Conservation (phyloP, 2,797 vertebrate species). For the Myotis findleyi region DNA sequence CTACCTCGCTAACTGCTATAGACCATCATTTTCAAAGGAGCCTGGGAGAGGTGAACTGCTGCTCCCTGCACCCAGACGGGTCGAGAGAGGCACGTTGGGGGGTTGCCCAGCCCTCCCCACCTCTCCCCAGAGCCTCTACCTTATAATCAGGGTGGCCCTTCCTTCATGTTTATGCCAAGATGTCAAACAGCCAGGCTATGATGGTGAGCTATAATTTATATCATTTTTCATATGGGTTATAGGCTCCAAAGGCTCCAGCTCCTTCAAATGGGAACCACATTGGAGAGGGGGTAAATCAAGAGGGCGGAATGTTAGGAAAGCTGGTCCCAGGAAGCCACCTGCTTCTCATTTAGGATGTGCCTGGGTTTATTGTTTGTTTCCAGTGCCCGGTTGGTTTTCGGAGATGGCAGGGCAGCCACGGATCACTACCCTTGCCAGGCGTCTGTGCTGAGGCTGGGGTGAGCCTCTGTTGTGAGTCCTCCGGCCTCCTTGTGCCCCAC, state of each 20-base stretch:
- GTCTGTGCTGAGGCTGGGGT: background rate
- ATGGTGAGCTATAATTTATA: conserved; percentile 71
- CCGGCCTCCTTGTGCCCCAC: rapidly evolving
- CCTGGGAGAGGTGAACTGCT: background rate
- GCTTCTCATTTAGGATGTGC: conserved; percentile 65
- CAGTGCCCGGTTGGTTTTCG: conserved; percentile 47
- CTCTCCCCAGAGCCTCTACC: conserved; percentile 19
- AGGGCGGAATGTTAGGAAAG: background rate
- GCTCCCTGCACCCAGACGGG: background rate
- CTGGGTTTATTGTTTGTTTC: background rate
- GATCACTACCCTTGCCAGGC: background rate
- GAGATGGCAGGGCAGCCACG: conserved; percentile 45
- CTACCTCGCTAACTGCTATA: background rate
- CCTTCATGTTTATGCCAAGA: conserved; percentile 62
- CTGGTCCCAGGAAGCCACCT: conserved; percentile 66
- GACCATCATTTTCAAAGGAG: background rate
- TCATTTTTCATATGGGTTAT: conserved; percentile 72
- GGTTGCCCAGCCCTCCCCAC: background rate
- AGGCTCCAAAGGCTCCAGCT: conserved; percentile 36
- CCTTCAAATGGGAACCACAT: conserved; percentile 69
- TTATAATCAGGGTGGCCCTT: conserved; percentile 67
- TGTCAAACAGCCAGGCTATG: conserved; percentile 66
- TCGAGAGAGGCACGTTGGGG: background rate
- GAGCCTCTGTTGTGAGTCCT: background rate
- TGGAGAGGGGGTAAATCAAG: conserved; percentile 31